Evolutionary conservation across 92 coral and sea anemone genomes (phyloP).

Genomic region (Ricordea florida): DNA sequence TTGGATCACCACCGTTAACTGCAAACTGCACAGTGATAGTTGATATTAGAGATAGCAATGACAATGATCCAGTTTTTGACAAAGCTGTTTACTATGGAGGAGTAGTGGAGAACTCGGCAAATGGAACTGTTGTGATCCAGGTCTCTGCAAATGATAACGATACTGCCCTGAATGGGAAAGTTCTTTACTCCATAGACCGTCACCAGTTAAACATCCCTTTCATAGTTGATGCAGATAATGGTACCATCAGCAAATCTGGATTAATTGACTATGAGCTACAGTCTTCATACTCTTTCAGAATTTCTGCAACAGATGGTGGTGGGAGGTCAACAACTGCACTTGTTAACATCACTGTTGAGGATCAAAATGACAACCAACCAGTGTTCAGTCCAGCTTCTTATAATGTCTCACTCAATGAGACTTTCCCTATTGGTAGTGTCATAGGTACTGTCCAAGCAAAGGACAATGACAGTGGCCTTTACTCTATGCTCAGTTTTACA

Average conservation of each 20-base stretch:
- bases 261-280: conserved; percentile 72
- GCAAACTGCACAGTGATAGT: conserved; percentile 89
- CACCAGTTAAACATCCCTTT: conserved; percentile 40
- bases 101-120: conserved; percentile 66
- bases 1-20: conserved; percentile 58
- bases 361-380: conserved; percentile 88
- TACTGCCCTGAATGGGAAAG: conserved; percentile 66
- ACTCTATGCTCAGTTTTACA: conserved; percentile 61
- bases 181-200: conserved; percentile 46
- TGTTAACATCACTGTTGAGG: conserved; percentile 74
- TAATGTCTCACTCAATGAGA: conserved; percentile 60
- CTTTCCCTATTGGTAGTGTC: conserved; percentile 44
- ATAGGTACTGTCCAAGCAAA: conserved; percentile 65
- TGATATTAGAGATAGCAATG: conserved; percentile 80
- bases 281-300: conserved; percentile 53
- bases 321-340: conserved; percentile 55
- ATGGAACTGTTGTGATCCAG: conserved; percentile 47
- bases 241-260: conserved; percentile 63
- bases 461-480: conserved; percentile 83
- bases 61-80: conserved; percentile 85
- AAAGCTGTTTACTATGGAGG: conserved; percentile 55
- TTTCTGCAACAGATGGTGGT: conserved; percentile 88
- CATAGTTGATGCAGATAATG: conserved; percentile 57
- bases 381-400: conserved; percentile 67
- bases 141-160: conserved; percentile 84